Evolutionary conservation across 1,140 invertebrate genomes (phyloP).

Genomic region (Temnothorax nylanderi): DNA sequence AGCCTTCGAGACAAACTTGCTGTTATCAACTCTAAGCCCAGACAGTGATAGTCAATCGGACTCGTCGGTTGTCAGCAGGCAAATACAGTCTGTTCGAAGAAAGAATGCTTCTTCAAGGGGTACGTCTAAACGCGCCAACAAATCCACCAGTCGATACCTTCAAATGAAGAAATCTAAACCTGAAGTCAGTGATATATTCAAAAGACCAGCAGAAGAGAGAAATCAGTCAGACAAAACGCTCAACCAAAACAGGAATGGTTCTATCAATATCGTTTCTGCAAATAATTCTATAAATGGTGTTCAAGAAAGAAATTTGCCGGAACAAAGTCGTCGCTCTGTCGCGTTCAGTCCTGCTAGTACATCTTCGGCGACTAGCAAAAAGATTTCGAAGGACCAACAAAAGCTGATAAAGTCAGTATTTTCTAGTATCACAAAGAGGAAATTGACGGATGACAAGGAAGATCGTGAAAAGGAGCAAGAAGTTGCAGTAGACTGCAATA

Average conservation of each 20-base stretch:
- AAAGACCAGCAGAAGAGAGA: not conserved
- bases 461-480: not conserved
- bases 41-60: conserved; percentile 85
- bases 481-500: conserved; percentile 71
- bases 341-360: not conserved
- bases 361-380: not conserved
- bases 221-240: not conserved
- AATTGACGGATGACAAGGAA: conserved; percentile 48
- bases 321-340: not conserved
- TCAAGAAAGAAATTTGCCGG: not conserved
- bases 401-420: conserved; percentile 52
- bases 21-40: conserved; percentile 91
- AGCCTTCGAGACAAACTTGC: conserved; percentile 91
- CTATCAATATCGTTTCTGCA: not conserved
- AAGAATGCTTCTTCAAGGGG: conserved; percentile 70
- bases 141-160: conserved; percentile 66
- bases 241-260: not conserved
- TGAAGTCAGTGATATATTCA: not conserved
- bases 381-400: not conserved
- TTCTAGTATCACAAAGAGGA: conserved; percentile 69
- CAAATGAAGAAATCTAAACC: conserved; percentile 62
- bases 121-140: conserved; percentile 62
- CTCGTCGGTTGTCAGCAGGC: conserved; percentile 67
- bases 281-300: not conserved
- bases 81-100: conserved; percentile 68